Conservation (phyloP, 1,140 invertebrate species). For the Drosophila sucinea region DNA sequence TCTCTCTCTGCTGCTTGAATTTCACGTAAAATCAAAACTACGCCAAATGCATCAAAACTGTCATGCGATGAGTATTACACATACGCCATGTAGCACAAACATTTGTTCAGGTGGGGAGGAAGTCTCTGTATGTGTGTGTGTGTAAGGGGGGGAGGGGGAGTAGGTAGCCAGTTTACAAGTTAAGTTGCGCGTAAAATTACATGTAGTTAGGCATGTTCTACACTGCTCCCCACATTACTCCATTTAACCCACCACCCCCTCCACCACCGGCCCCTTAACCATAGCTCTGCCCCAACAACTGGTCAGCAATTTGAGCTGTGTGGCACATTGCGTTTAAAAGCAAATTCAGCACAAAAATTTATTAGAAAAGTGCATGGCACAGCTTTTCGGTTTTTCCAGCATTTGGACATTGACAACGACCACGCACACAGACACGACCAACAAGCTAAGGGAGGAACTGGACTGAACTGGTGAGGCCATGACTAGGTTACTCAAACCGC, state of each 20-base stretch:
- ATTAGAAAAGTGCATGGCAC: conserved; percentile 75
- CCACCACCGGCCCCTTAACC: not conserved
- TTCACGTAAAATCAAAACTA: conserved; percentile 62
- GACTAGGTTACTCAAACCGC: conserved; percentile 10
- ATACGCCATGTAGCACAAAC: conserved; percentile 74
- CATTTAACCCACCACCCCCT: not conserved
- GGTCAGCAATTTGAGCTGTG: conserved; percentile 74
- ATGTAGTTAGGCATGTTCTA: conserved; percentile 74
- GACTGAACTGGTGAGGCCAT: conserved; percentile 20
- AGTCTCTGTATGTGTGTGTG: conserved; percentile 1
- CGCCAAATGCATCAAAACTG: conserved; percentile 50
- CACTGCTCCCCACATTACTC: conserved; percentile 26
- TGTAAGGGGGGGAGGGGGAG: conserved; percentile 13
- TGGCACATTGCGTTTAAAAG: conserved; percentile 61
- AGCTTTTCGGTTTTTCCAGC: conserved; percentile 56
- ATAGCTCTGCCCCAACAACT: conserved; percentile 33
- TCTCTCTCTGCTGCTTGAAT: conserved; percentile 50
- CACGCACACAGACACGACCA: conserved; percentile 48
- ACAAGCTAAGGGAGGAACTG: not conserved
- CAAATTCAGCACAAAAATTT: conserved; percentile 75
- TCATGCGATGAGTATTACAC: conserved; percentile 54
- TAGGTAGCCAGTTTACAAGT: conserved; percentile 61
- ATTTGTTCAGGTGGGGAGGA: conserved; percentile 46
- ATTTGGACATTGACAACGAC: conserved; percentile 51
- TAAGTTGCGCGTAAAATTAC: conserved; percentile 81